Evolutionary conservation across 2,113 vertebrate species (phyloP).

Genomic region (Aramus guarauna): DNA sequence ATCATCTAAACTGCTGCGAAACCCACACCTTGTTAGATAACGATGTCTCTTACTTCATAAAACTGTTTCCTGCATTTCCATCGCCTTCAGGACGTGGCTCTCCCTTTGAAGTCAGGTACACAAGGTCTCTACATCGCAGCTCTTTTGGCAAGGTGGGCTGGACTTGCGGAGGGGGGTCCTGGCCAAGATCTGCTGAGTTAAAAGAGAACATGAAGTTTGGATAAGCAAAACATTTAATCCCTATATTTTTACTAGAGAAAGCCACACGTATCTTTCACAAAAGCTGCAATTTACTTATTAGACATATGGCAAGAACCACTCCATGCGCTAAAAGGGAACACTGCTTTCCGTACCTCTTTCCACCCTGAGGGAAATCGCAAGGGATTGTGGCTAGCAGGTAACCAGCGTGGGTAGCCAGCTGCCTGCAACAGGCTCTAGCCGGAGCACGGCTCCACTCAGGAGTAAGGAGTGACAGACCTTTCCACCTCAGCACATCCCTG

Average conservation of each 20-base stretch:
- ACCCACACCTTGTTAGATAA: neutral
- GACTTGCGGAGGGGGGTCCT: rapidly evolving
- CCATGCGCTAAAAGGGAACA: neutral
- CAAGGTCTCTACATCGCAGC: neutral
- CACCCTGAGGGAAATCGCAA: neutral
- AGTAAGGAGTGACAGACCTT: neutral
- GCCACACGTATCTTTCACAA: neutral
- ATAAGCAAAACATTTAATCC: neutral
- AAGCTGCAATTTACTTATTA: neutral
- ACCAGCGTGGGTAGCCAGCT: neutral
- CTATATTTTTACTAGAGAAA: neutral
- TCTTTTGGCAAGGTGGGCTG: neutral
- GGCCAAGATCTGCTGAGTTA: neutral
- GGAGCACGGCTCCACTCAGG: neutral
- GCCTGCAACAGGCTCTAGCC: neutral
- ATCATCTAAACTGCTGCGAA: neutral
- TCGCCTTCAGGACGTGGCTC: rapidly evolving
- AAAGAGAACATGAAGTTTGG: neutral
- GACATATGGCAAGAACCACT: neutral
- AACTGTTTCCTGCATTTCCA: neutral
- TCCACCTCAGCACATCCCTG: neutral
- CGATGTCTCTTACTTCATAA: neutral
- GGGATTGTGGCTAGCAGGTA: neutral
- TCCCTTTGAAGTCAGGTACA: neutral
- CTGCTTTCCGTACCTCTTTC: neutral